Evolutionary conservation across 2,888 invertebrate species (phyloP).

Genomic region (Stratiomys singularior): DNA sequence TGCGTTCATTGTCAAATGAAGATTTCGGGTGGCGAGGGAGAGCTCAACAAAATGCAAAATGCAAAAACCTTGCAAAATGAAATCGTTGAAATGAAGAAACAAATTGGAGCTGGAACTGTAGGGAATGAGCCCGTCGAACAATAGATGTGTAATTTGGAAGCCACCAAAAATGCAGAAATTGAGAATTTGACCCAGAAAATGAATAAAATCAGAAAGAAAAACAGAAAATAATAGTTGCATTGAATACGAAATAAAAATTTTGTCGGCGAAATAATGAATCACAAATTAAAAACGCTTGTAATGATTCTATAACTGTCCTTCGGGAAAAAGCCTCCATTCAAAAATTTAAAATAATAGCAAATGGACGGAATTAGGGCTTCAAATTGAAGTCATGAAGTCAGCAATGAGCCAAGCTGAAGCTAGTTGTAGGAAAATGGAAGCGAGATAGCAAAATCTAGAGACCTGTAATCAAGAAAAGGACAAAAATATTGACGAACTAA

Average conservation of each 20-base stretch:
- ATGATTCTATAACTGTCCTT: constrained; percentile 72
- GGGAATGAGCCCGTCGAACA: constrained; percentile 41
- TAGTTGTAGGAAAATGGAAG: constrained; percentile 57
- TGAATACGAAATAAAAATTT: constrained; percentile 76
- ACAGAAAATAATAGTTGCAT: constrained; percentile 73
- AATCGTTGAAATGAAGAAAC: constrained; percentile 74
- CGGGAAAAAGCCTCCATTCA: constrained; percentile 63
- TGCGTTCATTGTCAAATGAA: constrained; percentile 72
- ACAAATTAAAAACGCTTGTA: constrained; percentile 73
- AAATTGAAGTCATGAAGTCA: constrained; percentile 55
- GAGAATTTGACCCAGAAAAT: constrained; percentile 73
- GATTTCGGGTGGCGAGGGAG: too few species aligned
- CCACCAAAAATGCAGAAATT: constrained; percentile 68
- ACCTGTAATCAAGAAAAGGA: constrained; percentile 56
- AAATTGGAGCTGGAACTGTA: constrained; percentile 60
- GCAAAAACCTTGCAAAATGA: constrained; percentile 79
- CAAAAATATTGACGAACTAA: constrained; percentile 54
- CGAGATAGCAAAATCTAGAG: constrained; percentile 59
- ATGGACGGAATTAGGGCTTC: constrained; percentile 57
- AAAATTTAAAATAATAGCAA: constrained; percentile 59
- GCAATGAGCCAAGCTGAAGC: constrained; percentile 55
- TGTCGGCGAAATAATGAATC: constrained; percentile 71
- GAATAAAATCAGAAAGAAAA: constrained; percentile 68
- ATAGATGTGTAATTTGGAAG: constrained; percentile 69
- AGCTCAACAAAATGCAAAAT: constrained; percentile 77